Evolutionary conservation across 1,140 invertebrate species (phyloP).

Genomic region (Drosophila biarmipes): DNA sequence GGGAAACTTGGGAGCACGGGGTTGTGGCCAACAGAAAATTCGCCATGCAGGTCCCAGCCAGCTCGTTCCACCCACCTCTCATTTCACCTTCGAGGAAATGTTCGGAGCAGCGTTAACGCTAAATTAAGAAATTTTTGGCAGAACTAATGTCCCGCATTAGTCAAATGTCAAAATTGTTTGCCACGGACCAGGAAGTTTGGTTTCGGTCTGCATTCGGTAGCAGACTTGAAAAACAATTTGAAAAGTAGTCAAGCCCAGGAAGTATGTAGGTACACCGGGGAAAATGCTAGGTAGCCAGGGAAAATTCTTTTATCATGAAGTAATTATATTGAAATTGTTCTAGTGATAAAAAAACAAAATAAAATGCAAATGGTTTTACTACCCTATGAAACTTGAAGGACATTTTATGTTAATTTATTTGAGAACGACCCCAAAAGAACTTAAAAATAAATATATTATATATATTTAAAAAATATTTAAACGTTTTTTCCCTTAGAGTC

Average conservation of each 20-base stretch:
- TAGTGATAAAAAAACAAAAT: too few relatives aligned
- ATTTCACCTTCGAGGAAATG: slow-evolving; percentile 26
- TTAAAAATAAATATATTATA: too few relatives aligned
- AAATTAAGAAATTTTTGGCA: slow-evolving; percentile 79
- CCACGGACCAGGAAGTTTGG: slow-evolving; percentile 15
- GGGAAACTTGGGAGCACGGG: slow-evolving; percentile 57
- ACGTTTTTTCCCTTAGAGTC: not conserved
- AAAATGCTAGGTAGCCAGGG: not conserved
- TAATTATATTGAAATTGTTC: too few relatives aligned
- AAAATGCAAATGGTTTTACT: too few relatives aligned
- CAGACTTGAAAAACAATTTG: slow-evolving; percentile 58
- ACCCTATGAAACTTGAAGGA: too few relatives aligned
- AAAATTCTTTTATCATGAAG: too few relatives aligned
- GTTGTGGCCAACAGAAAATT: slow-evolving; percentile 67
- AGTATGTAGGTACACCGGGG: not conserved
- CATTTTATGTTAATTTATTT: too few relatives aligned
- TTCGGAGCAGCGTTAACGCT: slow-evolving; percentile 50
- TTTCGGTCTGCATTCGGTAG: slow-evolving; percentile 4
- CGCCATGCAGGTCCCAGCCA: slow-evolving; percentile 31
- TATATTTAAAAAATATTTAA: too few relatives aligned
- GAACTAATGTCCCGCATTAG: slow-evolving; percentile 76
- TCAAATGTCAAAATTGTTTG: slow-evolving; percentile 79
- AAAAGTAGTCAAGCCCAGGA: slow-evolving; percentile 28
- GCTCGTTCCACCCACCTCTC: slow-evolving; percentile 3
- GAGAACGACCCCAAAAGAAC: too few relatives aligned